These are phyloP conservation scores for Vollenhovia emeryi DNA, from an alignment of 1,140 invertebrate species.

Conservation along the genomic window DNA sequence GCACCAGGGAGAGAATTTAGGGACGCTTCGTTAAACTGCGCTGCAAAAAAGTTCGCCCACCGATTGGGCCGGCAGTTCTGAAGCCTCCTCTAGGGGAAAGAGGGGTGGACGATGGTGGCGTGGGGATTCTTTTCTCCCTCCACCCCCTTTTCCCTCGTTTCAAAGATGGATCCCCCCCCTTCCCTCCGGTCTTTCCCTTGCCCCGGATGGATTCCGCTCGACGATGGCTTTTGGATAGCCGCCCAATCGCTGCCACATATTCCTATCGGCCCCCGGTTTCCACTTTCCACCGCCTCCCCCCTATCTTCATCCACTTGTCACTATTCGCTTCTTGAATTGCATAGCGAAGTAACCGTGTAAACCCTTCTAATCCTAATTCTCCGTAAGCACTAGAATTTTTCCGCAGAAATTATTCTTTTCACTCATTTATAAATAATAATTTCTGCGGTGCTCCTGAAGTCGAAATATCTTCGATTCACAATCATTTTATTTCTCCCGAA, in stretches of 20 bases:
- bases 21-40: slow-evolving; percentile 77
- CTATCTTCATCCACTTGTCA: slow-evolving; percentile 26
- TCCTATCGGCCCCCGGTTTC: slow-evolving; percentile 73
- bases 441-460: not conserved
- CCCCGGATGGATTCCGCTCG: slow-evolving; percentile 61
- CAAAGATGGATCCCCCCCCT: slow-evolving; percentile 41
- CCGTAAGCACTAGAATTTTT: not conserved
- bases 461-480: not conserved
- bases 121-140: slow-evolving; percentile 47
- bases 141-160: slow-evolving; percentile 19
- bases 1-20: slow-evolving; percentile 73
- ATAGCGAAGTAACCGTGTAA: slow-evolving; percentile 13
- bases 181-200: slow-evolving; percentile 20
- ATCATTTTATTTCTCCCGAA: not conserved
- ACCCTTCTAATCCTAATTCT: slow-evolving; percentile 14
- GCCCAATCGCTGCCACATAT: slow-evolving; percentile 84
- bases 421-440: not conserved
- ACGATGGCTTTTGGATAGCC: slow-evolving; percentile 82
- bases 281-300: not conserved
- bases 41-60: slow-evolving; percentile 68
- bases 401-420: not conserved
- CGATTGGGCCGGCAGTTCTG: slow-evolving; percentile 61
- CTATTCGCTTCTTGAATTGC: slow-evolving; percentile 28
- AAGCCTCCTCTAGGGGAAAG: slow-evolving; percentile 39
- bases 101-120: not conserved